Evolutionary conservation across 2,888 invertebrate genomes (phyloP), one percentile per base, ranked within the genome.

Genomic region (Malthinus flaveolus): DNA sequence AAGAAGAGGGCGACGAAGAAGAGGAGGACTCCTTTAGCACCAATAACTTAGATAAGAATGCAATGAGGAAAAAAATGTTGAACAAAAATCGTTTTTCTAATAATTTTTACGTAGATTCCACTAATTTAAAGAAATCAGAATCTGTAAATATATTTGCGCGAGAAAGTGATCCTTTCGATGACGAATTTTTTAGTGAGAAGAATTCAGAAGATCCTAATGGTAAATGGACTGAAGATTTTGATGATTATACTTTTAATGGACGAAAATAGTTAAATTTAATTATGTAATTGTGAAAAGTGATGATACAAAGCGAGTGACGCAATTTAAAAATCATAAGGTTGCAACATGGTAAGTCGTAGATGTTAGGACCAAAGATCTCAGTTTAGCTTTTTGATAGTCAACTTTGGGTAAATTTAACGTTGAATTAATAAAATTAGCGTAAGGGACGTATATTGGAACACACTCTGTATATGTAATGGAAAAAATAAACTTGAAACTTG

Each of bases 61-160:
- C 67, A 54, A 57, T 69, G 12, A 65, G 71, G 31, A 76, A 72
- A 61, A 74, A 71, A 65, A 69, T 73, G n/a, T 65, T 72, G 8
- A 66, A 67, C 7, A 75, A 73, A 53, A 69, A 71, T 48, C 64
- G 73, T 51, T 53, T 71, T 5, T 66, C 70, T 2, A 66, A 59
- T 31, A 68, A 51, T 44, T 49, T 71, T 46, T 62, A 70, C 35
- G 64, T 67, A 33, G 87, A 87, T 61, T 23, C 13, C 1, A 82
- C 84, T 53, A 85, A 89, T 71, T 86, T 93, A 46, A 90, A 90
- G 71, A 94, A 94, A 77, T 93, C 93, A 0, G 93, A 93, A 73
- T 93, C 93, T 3, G 89, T 93, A 7, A 93, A 94, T 77, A 95
- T 95, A 69, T 95, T 95, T 79, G 88, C 89, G 3, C 84, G 91